Percentiles rank a stretch among this genome's conserved stretches.
Evolutionary conservation across 2,113 vertebrate species (phyloP).

Genomic region (Cyanoderma ruficeps): DNA sequence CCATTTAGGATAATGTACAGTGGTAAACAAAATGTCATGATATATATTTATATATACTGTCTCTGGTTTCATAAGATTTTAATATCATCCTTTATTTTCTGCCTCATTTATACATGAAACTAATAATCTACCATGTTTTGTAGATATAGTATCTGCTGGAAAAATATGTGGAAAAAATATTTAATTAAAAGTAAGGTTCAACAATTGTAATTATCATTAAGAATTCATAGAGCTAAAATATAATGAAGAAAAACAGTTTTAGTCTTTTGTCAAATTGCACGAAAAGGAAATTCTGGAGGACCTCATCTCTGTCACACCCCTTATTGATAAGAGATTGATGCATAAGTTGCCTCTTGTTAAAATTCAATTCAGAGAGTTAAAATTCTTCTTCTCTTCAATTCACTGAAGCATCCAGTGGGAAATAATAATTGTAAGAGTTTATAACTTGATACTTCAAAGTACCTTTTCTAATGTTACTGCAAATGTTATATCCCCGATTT

Average conservation of each 20-base stretch:
- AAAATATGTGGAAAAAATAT: not conserved
- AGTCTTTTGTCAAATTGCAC: not conserved
- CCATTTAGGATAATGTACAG: not conserved
- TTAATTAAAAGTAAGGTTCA: not conserved
- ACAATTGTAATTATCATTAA: not conserved
- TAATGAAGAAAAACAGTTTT: not conserved
- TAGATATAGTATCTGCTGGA: not conserved
- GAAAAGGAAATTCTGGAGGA: not conserved
- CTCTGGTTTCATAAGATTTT: not conserved
- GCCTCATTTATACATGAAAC: not conserved
- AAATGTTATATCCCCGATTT: not conserved
- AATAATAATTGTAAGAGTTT: not conserved
- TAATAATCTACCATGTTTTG: not conserved
- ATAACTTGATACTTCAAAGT: not conserved
- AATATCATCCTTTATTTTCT: not conserved
- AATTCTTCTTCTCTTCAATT: not conserved
- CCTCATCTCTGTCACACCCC: not conserved
- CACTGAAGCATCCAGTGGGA: not conserved
- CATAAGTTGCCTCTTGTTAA: not conserved
- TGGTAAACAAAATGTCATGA: not conserved
- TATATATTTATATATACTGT: not conserved
- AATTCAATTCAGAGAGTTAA: not conserved
- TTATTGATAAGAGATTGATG: not conserved
- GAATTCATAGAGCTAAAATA: not conserved
- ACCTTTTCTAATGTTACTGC: not conserved